Evolutionary conservation across 2,113 vertebrate genomes (phyloP).

Genomic region (Epinephelus lanceolatus): DNA sequence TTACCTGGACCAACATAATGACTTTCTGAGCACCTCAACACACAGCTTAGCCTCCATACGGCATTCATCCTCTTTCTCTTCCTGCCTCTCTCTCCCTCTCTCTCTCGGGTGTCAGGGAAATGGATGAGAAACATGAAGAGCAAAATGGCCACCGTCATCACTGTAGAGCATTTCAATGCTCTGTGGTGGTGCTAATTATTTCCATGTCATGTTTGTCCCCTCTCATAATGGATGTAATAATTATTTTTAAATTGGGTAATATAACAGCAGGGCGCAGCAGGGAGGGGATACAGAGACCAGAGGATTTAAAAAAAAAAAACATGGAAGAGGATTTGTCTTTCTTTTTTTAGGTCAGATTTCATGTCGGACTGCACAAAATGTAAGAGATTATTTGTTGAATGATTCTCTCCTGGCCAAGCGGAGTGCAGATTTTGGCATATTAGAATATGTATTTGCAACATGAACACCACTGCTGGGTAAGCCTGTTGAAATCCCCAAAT

Average conservation of each 20-base stretch:
- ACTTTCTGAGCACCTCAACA: slow-evolving; percentile 67
- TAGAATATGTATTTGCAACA: slow-evolving; percentile 2
- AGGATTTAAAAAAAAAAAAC: not conserved
- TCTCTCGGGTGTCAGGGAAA: slow-evolving; percentile 48
- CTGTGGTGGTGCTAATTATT: slow-evolving; percentile 65
- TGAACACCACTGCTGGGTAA: not conserved
- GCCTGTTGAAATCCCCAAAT: slow-evolving; percentile 14
- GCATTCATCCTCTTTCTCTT: not conserved
- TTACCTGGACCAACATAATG: slow-evolving; percentile 75
- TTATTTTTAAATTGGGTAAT: slow-evolving; percentile 63
- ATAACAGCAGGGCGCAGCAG: slow-evolving; percentile 26
- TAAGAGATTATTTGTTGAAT: not conserved
- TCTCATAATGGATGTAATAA: slow-evolving; percentile 64
- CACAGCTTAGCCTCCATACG: slow-evolving; percentile 26
- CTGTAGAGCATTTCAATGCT: slow-evolving; percentile 36
- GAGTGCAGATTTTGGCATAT: not conserved
- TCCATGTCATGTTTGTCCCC: slow-evolving; percentile 56
- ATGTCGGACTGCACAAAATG: not conserved
- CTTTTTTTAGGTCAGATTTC: slow-evolving; percentile 20
- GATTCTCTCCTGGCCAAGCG: not conserved
- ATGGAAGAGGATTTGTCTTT: not conserved
- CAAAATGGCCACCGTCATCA: slow-evolving; percentile 55
- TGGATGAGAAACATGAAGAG: slow-evolving; percentile 58
- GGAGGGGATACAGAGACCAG: not conserved
- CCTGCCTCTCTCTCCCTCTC: not conserved